A percentile compares a stretch with the other conserved stretches of the same genome.
phyloP scores from a whole-genome alignment of 1,140 invertebrate species.

The Colletes latitarsis region DNA sequence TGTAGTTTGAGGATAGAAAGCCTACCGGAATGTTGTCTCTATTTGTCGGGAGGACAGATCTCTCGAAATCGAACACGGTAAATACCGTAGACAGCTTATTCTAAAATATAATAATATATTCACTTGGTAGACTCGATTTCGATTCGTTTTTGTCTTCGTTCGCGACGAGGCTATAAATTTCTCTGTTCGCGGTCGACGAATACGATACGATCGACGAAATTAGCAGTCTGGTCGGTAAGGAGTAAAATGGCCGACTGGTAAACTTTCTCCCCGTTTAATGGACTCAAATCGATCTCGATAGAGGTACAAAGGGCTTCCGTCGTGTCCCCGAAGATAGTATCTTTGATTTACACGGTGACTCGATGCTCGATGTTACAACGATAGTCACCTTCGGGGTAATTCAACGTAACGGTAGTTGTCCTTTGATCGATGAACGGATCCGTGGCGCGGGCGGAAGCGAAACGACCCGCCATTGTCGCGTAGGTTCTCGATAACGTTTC shows the following conservation, averaged over 20 bases:
- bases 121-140: background rate
- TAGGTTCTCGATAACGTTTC: background rate
- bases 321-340: constrained; percentile 35
- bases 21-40: too few relatives aligned
- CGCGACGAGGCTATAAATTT: background rate
- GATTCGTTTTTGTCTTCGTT: background rate
- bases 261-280: constrained; percentile 40
- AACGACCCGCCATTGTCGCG: background rate
- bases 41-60: background rate
- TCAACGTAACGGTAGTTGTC: constrained; percentile 16
- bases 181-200: background rate
- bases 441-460: background rate
- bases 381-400: background rate
- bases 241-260: constrained; percentile 5
- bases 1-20: background rate
- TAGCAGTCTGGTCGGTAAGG: constrained; percentile 8
- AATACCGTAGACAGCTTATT: too few relatives aligned
- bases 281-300: constrained; percentile 17
- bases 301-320: background rate
- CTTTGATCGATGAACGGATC: background rate
- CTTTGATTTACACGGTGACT: constrained; percentile 33
- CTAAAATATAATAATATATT: too few relatives aligned
- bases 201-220: constrained; percentile 32
- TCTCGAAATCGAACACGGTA: too few relatives aligned
- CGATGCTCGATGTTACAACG: background rate